These are phyloP conservation scores for Aurelia coerulea DNA, from an alignment of 30 jellyfish, hydroid and myxozoan genomes.

Conservation along the genomic window DNA sequence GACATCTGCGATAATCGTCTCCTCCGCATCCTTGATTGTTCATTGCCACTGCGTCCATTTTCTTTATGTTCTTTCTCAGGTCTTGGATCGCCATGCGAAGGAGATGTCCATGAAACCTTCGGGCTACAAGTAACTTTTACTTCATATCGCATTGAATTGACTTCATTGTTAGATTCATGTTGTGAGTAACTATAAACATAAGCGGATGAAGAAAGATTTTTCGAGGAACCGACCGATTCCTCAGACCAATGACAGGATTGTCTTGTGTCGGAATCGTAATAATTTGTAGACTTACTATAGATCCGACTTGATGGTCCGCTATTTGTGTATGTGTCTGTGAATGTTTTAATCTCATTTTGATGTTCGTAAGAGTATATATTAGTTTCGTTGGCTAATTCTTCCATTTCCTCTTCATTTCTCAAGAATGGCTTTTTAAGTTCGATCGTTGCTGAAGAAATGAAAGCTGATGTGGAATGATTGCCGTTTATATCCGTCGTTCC, in stretches of 20 bases:
- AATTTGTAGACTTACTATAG: too few species aligned
- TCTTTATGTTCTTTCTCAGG: conserved; percentile 4
- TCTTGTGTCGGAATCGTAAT: too few species aligned
- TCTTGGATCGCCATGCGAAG: background rate
- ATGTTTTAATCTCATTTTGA: too few species aligned
- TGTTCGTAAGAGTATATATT: too few species aligned
- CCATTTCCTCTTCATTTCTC: background rate
- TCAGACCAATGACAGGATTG: too few species aligned
- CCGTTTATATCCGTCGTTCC: background rate
- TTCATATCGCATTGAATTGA: too few species aligned
- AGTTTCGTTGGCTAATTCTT: background rate
- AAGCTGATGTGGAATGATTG: background rate
- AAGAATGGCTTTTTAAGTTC: background rate
- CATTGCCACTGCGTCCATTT: conserved; percentile 35
- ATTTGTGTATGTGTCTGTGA: too few species aligned
- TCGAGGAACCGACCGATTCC: too few species aligned
- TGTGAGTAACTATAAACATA: too few species aligned
- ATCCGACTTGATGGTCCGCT: too few species aligned
- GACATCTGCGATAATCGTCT: conserved; percentile 52
- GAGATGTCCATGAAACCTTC: background rate
- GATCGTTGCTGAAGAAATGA: conserved; percentile 6
- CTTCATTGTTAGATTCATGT: too few species aligned
- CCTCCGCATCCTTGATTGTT: conserved; percentile 36
- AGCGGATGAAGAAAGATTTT: too few species aligned
- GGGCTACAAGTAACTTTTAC: background rate